Conservation (phyloP, 2,888 invertebrate genomes). For the Chironomus riparius region DNA sequence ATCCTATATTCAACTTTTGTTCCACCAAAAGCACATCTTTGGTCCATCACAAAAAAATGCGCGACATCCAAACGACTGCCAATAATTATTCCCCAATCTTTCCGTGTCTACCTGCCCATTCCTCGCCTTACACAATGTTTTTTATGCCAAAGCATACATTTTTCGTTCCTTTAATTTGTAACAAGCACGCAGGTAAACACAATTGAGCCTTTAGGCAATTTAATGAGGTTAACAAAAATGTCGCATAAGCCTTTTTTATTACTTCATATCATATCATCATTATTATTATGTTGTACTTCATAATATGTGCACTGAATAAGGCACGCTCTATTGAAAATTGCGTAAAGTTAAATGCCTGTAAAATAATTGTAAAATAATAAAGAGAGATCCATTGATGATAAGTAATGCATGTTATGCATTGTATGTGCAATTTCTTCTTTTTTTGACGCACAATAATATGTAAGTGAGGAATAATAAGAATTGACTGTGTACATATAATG, state of each 20-base stretch:
- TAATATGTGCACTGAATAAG: background rate
- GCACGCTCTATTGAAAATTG: constrained; percentile 6
- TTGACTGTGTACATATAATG: background rate
- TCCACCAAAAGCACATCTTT: no score
- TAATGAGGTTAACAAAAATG: background rate
- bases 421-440: background rate
- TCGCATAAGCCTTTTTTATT: background rate
- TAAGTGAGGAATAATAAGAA: background rate
- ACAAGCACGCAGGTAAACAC: background rate
- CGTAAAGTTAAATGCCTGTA: constrained; percentile 2
- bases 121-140: no score
- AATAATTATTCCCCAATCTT: no score
- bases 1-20: no score
- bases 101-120: no score
- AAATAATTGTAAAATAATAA: background rate
- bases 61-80: no score
- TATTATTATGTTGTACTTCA: no score
- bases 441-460: background rate
- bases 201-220: no score
- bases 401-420: background rate
- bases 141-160: no score
- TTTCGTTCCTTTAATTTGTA: background rate
- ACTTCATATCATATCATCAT: background rate
- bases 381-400: constrained; percentile 1
- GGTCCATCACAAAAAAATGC: no score